Evolutionary conservation across 2,113 vertebrate species (phyloP).

Genomic region (Coptodon rendalli): DNA sequence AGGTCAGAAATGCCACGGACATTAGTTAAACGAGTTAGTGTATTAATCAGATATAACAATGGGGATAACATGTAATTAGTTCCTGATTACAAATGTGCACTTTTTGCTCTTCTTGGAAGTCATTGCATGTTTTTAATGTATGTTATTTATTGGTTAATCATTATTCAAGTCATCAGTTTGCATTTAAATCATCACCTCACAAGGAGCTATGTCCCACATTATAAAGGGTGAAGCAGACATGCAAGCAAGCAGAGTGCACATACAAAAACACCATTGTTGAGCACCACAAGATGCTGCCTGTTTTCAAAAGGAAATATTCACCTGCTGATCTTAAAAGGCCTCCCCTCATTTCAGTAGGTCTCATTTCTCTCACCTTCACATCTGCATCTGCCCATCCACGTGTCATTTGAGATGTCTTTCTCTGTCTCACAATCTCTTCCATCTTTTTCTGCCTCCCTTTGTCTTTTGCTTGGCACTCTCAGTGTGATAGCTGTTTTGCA

Average conservation of each 20-base stretch:
- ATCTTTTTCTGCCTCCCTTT: background rate
- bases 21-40: background rate
- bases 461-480: constrained; percentile 3
- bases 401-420: constrained; percentile 5
- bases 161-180: background rate
- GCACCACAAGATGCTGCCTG: background rate
- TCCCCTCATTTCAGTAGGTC: constrained; percentile 13
- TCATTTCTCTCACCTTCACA: constrained; percentile 15
- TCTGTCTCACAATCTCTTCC: background rate
- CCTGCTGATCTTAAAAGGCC: constrained; percentile 62
- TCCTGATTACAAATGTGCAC: background rate
- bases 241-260: background rate
- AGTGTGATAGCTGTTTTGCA: constrained; percentile 12
- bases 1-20: background rate
- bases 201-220: background rate
- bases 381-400: constrained; percentile 20
- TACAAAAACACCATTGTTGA: background rate
- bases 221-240: background rate
- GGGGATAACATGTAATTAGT: background rate
- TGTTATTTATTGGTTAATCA: background rate
- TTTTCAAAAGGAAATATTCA: constrained; percentile 57
- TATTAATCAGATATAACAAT: background rate
- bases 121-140: background rate
- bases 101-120: background rate
- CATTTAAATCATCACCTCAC: background rate